A percentile compares a stretch with the other conserved stretches of the same genome.
These are phyloP conservation scores for Magallana nippona DNA, from an alignment of 2,888 invertebrate genomes.

Conservation along the genomic window DNA sequence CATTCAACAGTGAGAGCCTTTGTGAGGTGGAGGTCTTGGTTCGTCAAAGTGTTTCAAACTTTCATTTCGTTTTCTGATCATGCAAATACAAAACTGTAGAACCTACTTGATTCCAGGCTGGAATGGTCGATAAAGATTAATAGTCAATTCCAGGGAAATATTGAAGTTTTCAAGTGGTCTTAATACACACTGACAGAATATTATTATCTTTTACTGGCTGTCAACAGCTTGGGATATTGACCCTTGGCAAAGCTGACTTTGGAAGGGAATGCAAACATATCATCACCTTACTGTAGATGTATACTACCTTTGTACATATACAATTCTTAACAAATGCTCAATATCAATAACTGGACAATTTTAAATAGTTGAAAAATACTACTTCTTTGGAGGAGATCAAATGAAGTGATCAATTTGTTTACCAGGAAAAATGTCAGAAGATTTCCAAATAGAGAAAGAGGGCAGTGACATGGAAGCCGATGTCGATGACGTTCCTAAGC, in stretches of 20 bases:
- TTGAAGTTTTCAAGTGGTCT: conserved; percentile 30
- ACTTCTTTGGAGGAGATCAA: background rate
- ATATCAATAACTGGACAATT: background rate
- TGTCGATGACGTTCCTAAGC: conserved; percentile 51
- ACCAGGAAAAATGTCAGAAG: conserved; percentile 27
- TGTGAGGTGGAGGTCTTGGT: background rate
- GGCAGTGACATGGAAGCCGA: background rate
- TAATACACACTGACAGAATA: conserved; percentile 26
- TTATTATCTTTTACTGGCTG: conserved; percentile 27
- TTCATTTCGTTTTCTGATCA: background rate
- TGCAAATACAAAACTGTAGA: conserved; percentile 11
- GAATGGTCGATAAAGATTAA: conserved; percentile 6
- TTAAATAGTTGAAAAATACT: conserved; percentile 2
- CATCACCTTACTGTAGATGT: background rate
- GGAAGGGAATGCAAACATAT: background rate
- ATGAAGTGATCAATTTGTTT: conserved; percentile 17
- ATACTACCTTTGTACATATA: background rate
- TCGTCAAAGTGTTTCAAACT: background rate
- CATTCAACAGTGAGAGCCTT: background rate
- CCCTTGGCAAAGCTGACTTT: background rate
- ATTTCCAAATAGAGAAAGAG: background rate
- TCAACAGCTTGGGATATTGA: conserved; percentile 27
- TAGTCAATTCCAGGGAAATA: conserved; percentile 5
- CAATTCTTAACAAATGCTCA: background rate
- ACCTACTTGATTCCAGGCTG: background rate